Conservation (phyloP, 1,140 invertebrate genomes). For the Venustaconcha ellipsiformis region DNA sequence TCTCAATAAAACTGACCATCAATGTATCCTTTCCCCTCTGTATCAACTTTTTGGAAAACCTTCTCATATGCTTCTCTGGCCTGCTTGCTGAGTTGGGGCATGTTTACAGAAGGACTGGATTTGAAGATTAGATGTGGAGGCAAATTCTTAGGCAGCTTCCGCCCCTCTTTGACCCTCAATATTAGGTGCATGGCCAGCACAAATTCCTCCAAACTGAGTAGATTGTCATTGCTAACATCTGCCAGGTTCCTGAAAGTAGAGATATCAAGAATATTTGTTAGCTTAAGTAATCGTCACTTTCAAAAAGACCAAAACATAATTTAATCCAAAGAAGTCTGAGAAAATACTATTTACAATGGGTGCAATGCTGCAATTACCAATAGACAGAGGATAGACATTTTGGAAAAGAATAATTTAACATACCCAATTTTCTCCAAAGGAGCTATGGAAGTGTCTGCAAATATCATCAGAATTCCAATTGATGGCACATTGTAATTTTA, state of each 20-base stretch:
- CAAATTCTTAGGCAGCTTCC: slow-evolving; percentile 43
- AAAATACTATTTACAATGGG: too few species aligned
- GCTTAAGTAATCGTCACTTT: not conserved
- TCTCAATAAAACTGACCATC: slow-evolving; percentile 37
- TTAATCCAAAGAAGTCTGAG: not conserved
- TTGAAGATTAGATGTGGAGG: slow-evolving; percentile 45
- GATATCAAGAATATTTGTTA: not conserved
- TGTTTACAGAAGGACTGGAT: slow-evolving; percentile 15
- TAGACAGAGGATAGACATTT: too few species aligned
- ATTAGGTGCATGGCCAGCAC: slow-evolving; percentile 59
- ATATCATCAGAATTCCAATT: too few species aligned
- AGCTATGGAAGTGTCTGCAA: too few species aligned
- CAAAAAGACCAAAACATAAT: not conserved
- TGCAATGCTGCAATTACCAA: too few species aligned
- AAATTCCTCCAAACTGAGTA: slow-evolving; percentile 62
- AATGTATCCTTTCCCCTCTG: slow-evolving; percentile 31
- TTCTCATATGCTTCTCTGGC: slow-evolving; percentile 51
- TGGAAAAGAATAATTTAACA: too few species aligned
- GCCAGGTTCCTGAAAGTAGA: slow-evolving; percentile 53
- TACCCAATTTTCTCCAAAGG: too few species aligned
- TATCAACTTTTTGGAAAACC: slow-evolving; percentile 49
- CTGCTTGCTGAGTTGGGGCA: slow-evolving; percentile 28
- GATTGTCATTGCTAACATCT: slow-evolving; percentile 61
- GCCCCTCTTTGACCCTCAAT: slow-evolving; percentile 43
- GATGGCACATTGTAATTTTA: too few species aligned